Base-by-base conservation (phyloP, 2,797 vertebrate genomes). In the Hippoglossus hippoglossus region DNA sequence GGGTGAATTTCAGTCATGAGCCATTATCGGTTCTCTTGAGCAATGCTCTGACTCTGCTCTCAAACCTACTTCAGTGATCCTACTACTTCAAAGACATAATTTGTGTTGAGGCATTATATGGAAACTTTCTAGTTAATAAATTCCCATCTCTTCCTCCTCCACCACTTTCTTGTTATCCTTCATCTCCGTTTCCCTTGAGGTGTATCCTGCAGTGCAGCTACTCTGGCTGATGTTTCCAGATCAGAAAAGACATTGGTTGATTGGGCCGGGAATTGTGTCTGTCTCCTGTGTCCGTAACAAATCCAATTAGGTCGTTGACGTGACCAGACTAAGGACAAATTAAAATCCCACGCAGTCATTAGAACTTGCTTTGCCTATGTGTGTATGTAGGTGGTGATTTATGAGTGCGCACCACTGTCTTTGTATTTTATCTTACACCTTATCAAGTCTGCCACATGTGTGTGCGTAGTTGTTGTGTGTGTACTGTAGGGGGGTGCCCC, bases 301-400 rank as follows among this genome's bases (percentile, higher is more conserved):
- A 77, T 69, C 15, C 22, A 81, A 41, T 71, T 73, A 63, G 55
- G 66, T 80, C n/a, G 25, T 51, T 60, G 54, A 75, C 44, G 65
- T 67, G 63, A 71, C 61, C 73, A 47, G 39, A 47, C 25, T 21
- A 54, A 67, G 26, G 58, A 73, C 69, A 64, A 55, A 68, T 67
- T 36, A 55, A 54, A 46, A 46, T 16, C 44, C 44, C 44, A 46
- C 63, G 3, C 56, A 58, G 47, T 56, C 59, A 74, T 74, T 71
- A 61, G 34, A 46, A 24, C 31, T 59, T 19, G 4, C 7, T 67
- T 73, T 71, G 52, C 58, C 62, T 59, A 12, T 47, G 13, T 67
- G 25, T 46, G 28, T 26, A 24, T 9, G 64, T 71, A 41, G 44
- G 54, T 49, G 71, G 49, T 46, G 9, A 34, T 69, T 16, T 50